A percentile compares a stretch with the other conserved stretches of the same genome.
These are phyloP conservation scores for Frankliniella intonsa DNA, from an alignment of 2,888 invertebrate genomes.

Conservation along the genomic window DNA sequence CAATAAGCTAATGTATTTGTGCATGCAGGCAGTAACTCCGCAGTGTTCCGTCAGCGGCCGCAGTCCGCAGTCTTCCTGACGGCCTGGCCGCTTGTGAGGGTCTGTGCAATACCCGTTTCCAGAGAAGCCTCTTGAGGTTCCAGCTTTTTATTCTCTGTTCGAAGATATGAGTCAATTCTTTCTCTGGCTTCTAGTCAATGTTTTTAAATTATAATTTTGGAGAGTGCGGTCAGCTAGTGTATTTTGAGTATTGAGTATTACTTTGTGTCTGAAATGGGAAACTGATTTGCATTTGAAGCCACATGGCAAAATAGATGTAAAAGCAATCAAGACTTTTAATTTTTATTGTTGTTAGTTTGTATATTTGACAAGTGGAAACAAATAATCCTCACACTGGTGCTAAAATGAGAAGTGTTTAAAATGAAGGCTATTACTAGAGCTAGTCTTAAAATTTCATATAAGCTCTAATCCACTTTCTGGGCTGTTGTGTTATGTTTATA, in stretches of 20 bases:
- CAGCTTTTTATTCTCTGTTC: background rate
- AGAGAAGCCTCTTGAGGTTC: too few relatives aligned
- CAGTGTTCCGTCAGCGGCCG: background rate
- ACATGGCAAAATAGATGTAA: background rate
- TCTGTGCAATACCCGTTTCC: background rate
- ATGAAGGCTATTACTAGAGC: background rate
- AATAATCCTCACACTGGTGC: background rate
- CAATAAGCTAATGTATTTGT: slow-evolving; percentile 13
- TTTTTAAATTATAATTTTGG: background rate
- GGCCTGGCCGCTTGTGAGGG: background rate
- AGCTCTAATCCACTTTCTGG: background rate
- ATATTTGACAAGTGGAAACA: background rate
- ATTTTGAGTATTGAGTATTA: slow-evolving; percentile 15
- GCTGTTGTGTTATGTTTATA: background rate
- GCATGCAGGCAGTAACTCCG: slow-evolving; percentile 19
- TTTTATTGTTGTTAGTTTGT: background rate
- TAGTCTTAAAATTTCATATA: background rate
- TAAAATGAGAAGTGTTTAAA: background rate
- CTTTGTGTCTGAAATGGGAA: background rate
- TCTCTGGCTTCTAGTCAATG: slow-evolving; percentile 22
- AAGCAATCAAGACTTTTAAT: background rate
- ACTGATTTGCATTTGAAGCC: background rate
- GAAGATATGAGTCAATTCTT: slow-evolving; percentile 24
- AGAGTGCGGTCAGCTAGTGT: background rate
- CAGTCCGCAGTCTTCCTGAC: slow-evolving; percentile 6